Percentiles rank a stretch among this genome's conserved stretches.
These are phyloP conservation scores for Tipula helvola DNA, from an alignment of 2,888 invertebrate genomes.

Conservation along the genomic window DNA sequence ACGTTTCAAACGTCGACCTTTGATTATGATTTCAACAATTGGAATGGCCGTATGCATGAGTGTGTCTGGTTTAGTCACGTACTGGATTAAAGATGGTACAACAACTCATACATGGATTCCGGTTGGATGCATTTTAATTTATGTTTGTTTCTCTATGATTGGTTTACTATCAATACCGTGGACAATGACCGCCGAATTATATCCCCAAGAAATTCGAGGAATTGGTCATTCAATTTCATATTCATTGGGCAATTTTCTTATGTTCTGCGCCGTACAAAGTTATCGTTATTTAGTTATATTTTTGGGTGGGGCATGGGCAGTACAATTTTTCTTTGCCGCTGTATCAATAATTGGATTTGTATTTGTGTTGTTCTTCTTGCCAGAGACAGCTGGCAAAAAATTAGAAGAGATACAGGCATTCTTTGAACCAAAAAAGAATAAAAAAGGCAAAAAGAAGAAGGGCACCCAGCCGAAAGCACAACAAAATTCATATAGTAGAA, in stretches of 20 bases:
- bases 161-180: constrained; percentile 48
- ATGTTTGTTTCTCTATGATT: constrained; percentile 46
- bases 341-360: constrained; percentile 33
- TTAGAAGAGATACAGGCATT: constrained; percentile 46
- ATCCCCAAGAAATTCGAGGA: constrained; percentile 46
- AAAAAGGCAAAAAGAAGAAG: background rate
- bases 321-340: constrained; percentile 43
- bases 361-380: constrained; percentile 35
- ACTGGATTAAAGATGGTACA: constrained; percentile 34
- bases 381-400: constrained; percentile 51
- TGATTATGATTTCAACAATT: constrained; percentile 40
- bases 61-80: constrained; percentile 42
- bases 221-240: constrained; percentile 45
- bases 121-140: constrained; percentile 39
- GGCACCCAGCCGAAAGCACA: background rate
- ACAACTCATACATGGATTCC: constrained; percentile 36
- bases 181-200: constrained; percentile 53
- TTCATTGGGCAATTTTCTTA: constrained; percentile 42
- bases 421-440: constrained; percentile 27
- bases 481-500: constrained; percentile 8
- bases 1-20: constrained; percentile 39
- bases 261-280: constrained; percentile 44
- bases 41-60: constrained; percentile 45
- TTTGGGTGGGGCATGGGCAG: constrained; percentile 37
- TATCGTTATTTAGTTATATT: constrained; percentile 27